phyloP scores from a whole-genome alignment of 1,140 invertebrate genomes.

The Aphis craccivora region DNA sequence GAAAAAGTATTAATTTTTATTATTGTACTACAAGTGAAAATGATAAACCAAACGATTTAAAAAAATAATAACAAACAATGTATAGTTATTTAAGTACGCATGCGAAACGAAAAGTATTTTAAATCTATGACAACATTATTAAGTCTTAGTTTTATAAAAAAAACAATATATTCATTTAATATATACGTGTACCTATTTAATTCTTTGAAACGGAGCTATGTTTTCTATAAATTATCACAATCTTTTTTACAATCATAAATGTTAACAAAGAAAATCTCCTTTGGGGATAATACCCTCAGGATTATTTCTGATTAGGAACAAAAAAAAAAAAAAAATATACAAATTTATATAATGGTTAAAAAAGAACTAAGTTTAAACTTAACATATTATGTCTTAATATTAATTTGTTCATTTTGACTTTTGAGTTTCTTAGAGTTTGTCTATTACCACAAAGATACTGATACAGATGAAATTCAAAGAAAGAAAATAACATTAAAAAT shows the following conservation, averaged over 20 bases:
- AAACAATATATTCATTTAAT: constrained; percentile 20
- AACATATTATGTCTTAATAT: constrained; percentile 48
- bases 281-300: not conserved
- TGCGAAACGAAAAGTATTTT: constrained; percentile 43
- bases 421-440: not conserved
- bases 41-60: constrained; percentile 38
- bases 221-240: constrained; percentile 56
- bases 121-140: not conserved
- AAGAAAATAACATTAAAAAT: not conserved
- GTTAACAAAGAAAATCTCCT: constrained; percentile 44
- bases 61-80: constrained; percentile 52
- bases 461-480: not conserved
- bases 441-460: constrained; percentile 22
- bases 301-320: constrained; percentile 43
- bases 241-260: constrained; percentile 48
- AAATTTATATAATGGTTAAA: constrained; percentile 53
- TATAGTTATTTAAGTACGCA: constrained; percentile 53
- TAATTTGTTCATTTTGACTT: constrained; percentile 52
- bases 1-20: constrained; percentile 45
- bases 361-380: constrained; percentile 45
- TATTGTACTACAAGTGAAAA: constrained; percentile 50
- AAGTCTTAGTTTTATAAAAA: constrained; percentile 44
- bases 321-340: constrained; percentile 47
- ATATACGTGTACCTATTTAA: not conserved
- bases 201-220: constrained; percentile 35